A percentile compares a stretch with the other conserved stretches of the same genome.
Conservation (phyloP, 92 coral and sea anemone species). For the Palythoa caribaeorum region DNA sequence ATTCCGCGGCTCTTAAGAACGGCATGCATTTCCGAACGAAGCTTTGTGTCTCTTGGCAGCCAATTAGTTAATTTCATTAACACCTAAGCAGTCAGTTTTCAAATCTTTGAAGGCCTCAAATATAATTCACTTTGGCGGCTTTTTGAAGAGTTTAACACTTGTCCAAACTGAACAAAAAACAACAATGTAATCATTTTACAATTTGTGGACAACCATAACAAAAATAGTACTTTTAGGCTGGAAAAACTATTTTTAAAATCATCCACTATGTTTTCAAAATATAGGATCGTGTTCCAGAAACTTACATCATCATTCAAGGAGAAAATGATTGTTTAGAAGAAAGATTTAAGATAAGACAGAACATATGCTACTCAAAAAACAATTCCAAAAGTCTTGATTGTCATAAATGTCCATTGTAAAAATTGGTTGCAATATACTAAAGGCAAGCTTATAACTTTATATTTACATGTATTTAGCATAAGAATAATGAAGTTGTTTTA, state of each 20-base stretch:
- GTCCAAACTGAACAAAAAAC: conserved; percentile 21
- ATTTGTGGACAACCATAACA: conserved; percentile 31
- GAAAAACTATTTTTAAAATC: not conserved
- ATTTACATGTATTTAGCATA: no score
- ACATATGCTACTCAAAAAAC: not conserved
- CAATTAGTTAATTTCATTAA: conserved; percentile 49
- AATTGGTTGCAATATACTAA: no score
- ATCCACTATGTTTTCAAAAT: not conserved
- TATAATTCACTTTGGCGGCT: conserved; percentile 45
- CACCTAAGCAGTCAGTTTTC: conserved; percentile 36
- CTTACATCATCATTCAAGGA: not conserved
- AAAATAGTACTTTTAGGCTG: not conserved
- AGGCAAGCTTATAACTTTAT: no score
- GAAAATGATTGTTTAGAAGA: not conserved
- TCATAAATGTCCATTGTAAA: not conserved
- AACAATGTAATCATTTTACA: conserved; percentile 16
- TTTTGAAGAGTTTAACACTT: conserved; percentile 35
- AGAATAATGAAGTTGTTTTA: no score
- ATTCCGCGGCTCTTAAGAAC: conserved; percentile 19
- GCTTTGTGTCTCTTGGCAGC: conserved; percentile 31
- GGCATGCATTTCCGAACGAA: conserved; percentile 31
- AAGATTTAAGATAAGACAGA: not conserved
- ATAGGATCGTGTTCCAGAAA: not conserved
- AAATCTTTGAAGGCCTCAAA: not conserved
- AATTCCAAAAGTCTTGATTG: not conserved